phyloP scores from a whole-genome alignment of 2,888 invertebrate genomes.

The Ophion obscuratus region DNA sequence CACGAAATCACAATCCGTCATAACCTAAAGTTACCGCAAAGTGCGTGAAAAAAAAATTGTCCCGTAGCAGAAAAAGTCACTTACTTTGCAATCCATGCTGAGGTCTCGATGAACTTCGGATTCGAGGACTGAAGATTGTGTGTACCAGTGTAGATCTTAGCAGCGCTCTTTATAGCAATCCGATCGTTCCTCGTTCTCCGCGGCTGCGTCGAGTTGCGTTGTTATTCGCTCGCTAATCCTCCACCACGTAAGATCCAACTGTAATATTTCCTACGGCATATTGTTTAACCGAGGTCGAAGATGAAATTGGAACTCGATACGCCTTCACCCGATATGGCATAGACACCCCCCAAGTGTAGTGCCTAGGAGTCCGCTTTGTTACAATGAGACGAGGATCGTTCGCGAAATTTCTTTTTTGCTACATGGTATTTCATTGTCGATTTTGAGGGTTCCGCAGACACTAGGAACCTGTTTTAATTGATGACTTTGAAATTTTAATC shows the following conservation, averaged over 20 bases:
- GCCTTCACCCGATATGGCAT: slow-evolving; percentile 23
- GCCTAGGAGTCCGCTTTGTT: slow-evolving; percentile 13
- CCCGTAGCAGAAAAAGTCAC: slow-evolving; percentile 10
- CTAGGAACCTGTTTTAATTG: too few relatives aligned
- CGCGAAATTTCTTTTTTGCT: slow-evolving; percentile 29
- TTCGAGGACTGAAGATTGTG: slow-evolving; percentile 66
- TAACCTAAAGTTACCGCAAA: too few relatives aligned
- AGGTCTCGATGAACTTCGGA: slow-evolving; percentile 58
- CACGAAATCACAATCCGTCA: too few relatives aligned
- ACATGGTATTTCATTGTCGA: slow-evolving; percentile 12
- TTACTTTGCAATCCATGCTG: slow-evolving; percentile 77
- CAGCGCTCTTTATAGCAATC: slow-evolving; percentile 72
- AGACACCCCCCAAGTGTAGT: background rate
- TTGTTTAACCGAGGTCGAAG: slow-evolving; percentile 60
- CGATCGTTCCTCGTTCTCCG: slow-evolving; percentile 70
- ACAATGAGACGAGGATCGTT: slow-evolving; percentile 26
- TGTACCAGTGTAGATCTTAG: slow-evolving; percentile 64
- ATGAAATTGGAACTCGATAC: slow-evolving; percentile 64
- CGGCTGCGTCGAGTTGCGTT: slow-evolving; percentile 37
- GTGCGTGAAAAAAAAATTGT: background rate
- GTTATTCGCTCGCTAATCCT: slow-evolving; percentile 65
- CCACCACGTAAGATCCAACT: slow-evolving; percentile 45
- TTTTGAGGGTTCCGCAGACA: too few relatives aligned
- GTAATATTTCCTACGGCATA: slow-evolving; percentile 50
- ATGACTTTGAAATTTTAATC: too few relatives aligned